These are phyloP conservation scores for Ptiloglossa arizonensis DNA, from an alignment of 1,140 invertebrate genomes.

Conservation along the genomic window DNA sequence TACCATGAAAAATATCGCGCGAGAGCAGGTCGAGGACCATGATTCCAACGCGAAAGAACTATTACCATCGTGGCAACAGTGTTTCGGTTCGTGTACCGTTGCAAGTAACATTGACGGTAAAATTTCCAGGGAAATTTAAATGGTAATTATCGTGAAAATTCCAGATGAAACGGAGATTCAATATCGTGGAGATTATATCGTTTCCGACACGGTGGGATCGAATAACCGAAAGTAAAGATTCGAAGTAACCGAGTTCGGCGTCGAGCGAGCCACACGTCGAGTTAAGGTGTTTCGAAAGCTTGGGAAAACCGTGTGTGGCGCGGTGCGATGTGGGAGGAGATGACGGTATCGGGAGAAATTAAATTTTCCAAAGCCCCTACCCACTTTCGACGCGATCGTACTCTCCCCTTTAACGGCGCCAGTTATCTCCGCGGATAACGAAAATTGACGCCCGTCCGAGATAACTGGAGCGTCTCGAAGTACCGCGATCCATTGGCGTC, in stretches of 20 bases:
- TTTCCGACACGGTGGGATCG: neutral
- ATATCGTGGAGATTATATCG: too few species aligned
- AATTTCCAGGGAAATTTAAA: too few species aligned
- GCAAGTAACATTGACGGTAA: too few species aligned
- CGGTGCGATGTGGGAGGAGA: too few species aligned
- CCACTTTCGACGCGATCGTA: constrained; percentile 38
- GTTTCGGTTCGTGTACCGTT: too few species aligned
- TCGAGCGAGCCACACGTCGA: neutral
- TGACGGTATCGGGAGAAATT: constrained; percentile 70
- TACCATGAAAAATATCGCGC: too few species aligned
- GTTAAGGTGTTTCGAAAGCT: constrained; percentile 5
- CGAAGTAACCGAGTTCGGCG: neutral
- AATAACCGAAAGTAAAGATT: neutral
- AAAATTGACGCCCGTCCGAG: constrained; percentile 67
- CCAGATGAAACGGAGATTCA: too few species aligned
- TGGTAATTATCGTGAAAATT: too few species aligned
- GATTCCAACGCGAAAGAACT: too few species aligned
- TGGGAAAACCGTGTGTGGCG: neutral
- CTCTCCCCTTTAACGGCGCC: constrained; percentile 39
- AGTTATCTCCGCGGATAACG: constrained; percentile 69
- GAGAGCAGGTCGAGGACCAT: too few species aligned
- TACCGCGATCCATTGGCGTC: neutral
- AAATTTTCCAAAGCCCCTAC: constrained; percentile 74
- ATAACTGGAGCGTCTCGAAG: constrained; percentile 65
- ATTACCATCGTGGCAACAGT: too few species aligned